Evolutionary conservation across 2,888 invertebrate genomes (phyloP).

Genomic region (Drosophila robusta): DNA sequence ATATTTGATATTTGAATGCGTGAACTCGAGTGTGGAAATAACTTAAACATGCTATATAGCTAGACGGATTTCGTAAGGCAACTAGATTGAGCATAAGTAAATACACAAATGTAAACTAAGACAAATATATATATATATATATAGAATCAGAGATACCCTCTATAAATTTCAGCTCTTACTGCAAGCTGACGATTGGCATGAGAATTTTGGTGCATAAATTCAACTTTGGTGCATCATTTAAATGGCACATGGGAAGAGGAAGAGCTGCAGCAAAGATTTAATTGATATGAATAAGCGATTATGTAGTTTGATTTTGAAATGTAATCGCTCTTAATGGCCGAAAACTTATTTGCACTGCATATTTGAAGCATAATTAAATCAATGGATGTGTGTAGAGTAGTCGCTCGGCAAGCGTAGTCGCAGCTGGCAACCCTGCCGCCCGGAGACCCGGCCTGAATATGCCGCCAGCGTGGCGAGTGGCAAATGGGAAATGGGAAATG

Average conservation of each 20-base stretch:
- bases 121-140: too few species aligned
- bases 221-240: constrained; percentile 8
- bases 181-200: too few species aligned
- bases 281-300: constrained; percentile 31
- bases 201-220: background rate
- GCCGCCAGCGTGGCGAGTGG: background rate
- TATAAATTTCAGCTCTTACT: too few species aligned
- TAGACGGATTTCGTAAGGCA: too few species aligned
- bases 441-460: too few species aligned
- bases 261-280: background rate
- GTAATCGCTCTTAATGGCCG: constrained; percentile 11
- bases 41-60: too few species aligned
- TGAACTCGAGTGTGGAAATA: too few species aligned
- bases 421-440: constrained; percentile 2
- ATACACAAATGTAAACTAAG: too few species aligned
- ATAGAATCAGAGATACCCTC: too few species aligned
- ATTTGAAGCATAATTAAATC: constrained; percentile 57
- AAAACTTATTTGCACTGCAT: constrained; percentile 36
- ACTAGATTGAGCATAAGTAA: too few species aligned
- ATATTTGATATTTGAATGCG: too few species aligned
- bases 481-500: constrained; percentile 49
- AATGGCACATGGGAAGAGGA: background rate
- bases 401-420: background rate
- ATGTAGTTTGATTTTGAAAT: constrained; percentile 21
- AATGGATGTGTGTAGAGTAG: constrained; percentile 16